These are phyloP conservation scores for Andrena chrysosceles DNA, from an alignment of 2,888 invertebrate genomes.

Conservation along the genomic window DNA sequence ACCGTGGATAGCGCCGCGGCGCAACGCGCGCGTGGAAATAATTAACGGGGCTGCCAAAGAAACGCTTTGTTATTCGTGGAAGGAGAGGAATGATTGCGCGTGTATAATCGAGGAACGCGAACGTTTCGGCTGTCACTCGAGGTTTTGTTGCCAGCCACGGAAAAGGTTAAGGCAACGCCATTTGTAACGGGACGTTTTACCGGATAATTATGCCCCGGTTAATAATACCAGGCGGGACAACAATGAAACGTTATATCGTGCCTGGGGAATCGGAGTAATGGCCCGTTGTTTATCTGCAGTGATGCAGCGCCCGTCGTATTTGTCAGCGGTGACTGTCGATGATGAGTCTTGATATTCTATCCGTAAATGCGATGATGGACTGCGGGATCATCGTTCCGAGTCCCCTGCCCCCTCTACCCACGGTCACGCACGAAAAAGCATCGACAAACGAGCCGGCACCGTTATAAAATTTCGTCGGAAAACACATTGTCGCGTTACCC, in stretches of 20 bases:
- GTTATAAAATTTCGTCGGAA: slow-evolving; percentile 24
- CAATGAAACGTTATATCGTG: slow-evolving; percentile 42
- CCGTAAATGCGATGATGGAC: slow-evolving; percentile 37
- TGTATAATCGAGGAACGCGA: background rate
- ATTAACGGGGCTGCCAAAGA: slow-evolving; percentile 40
- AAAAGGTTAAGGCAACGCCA: background rate
- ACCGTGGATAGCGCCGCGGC: background rate
- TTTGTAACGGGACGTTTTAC: slow-evolving; percentile 14
- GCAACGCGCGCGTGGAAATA: slow-evolving; percentile 24
- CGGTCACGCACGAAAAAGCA: slow-evolving; percentile 16
- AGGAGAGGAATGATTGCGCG: background rate
- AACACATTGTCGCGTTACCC: background rate
- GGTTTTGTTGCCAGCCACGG: background rate
- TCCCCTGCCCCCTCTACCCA: background rate
- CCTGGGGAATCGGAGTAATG: slow-evolving; percentile 8
- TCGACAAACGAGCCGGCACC: slow-evolving; percentile 6
- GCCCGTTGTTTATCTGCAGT: slow-evolving; percentile 44
- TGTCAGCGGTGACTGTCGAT: slow-evolving; percentile 36
- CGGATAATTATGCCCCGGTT: slow-evolving; percentile 25
- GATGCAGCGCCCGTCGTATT: slow-evolving; percentile 32
- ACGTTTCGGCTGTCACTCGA: background rate
- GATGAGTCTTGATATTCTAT: slow-evolving; percentile 54
- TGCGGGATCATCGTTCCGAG: slow-evolving; percentile 24
- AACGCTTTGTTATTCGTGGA: background rate
- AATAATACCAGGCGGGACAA: slow-evolving; percentile 27